Conservation (phyloP, 2,888 invertebrate species). For the Pasiphila rectangulata region DNA sequence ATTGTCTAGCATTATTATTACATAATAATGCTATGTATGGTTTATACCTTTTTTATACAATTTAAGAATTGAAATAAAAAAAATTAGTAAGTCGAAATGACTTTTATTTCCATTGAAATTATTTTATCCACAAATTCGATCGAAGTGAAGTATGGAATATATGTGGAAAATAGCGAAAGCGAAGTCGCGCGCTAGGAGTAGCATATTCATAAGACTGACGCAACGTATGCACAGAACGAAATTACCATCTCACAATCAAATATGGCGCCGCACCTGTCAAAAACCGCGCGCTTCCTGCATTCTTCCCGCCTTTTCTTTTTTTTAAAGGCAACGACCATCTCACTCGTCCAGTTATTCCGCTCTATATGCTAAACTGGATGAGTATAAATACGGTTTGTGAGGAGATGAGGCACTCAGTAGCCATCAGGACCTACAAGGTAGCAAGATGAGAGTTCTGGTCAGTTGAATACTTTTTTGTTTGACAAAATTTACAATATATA, state of each 20-base stretch:
- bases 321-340: constrained; percentile 39
- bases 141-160: too few relatives aligned
- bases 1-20: too few relatives aligned
- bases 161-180: constrained; percentile 11
- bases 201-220: constrained; percentile 21
- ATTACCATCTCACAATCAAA: constrained; percentile 35
- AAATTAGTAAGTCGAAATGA: too few relatives aligned
- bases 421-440: constrained; percentile 51
- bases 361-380: constrained; percentile 47
- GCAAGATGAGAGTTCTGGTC: constrained; percentile 75
- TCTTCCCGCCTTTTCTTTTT: constrained; percentile 55
- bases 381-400: constrained; percentile 62
- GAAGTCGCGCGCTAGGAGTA: too few relatives aligned
- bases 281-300: constrained; percentile 72
- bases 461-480: constrained; percentile 41
- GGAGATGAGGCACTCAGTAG: constrained; percentile 63
- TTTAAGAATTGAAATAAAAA: too few relatives aligned
- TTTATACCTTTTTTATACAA: too few relatives aligned
- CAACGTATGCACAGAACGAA: constrained; percentile 30
- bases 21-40: too few relatives aligned
- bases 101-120: too few relatives aligned
- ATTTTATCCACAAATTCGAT: too few relatives aligned
- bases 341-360: constrained; percentile 42
- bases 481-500: background rate
- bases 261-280: constrained; percentile 49